A percentile compares a stretch with the other conserved stretches of the same genome.
phyloP scores from a whole-genome alignment of 2,113 vertebrate species.

The Salvator merianae region DNA sequence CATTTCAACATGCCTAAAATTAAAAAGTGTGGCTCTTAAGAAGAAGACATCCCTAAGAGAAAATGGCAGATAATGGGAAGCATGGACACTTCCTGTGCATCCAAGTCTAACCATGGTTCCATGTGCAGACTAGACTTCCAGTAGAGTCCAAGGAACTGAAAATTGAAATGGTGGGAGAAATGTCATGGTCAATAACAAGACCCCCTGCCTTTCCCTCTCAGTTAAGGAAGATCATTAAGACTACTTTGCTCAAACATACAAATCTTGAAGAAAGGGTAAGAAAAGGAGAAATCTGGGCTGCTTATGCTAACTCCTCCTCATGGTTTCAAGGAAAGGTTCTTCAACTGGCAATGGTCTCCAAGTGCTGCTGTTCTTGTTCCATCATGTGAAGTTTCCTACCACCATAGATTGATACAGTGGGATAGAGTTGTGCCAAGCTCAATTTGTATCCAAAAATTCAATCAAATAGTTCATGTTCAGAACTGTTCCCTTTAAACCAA shows the following conservation, averaged over 20 bases:
- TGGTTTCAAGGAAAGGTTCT: too few relatives aligned
- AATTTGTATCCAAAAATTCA: too few relatives aligned
- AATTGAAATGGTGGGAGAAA: neutral
- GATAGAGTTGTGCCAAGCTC: too few relatives aligned
- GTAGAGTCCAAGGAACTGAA: neutral
- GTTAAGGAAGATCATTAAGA: neutral
- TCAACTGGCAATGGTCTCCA: too few relatives aligned
- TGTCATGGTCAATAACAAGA: neutral
- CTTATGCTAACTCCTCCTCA: too few relatives aligned
- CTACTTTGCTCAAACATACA: neutral
- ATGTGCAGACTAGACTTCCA: neutral
- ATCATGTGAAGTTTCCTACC: too few relatives aligned
- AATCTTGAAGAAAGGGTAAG: too few relatives aligned
- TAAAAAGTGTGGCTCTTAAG: neutral
- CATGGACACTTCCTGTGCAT: neutral
- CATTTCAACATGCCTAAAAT: constrained; percentile 38
- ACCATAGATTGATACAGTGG: too few relatives aligned
- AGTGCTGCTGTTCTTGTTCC: too few relatives aligned
- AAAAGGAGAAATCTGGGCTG: too few relatives aligned
- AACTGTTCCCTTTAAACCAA: too few relatives aligned
- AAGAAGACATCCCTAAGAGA: neutral
- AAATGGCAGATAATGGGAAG: neutral
- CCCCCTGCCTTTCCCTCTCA: neutral
- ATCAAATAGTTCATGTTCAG: too few relatives aligned
- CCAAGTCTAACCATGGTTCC: neutral